phyloP scores from a whole-genome alignment of 2,797 vertebrate species.

The Anniella stebbinsi region DNA sequence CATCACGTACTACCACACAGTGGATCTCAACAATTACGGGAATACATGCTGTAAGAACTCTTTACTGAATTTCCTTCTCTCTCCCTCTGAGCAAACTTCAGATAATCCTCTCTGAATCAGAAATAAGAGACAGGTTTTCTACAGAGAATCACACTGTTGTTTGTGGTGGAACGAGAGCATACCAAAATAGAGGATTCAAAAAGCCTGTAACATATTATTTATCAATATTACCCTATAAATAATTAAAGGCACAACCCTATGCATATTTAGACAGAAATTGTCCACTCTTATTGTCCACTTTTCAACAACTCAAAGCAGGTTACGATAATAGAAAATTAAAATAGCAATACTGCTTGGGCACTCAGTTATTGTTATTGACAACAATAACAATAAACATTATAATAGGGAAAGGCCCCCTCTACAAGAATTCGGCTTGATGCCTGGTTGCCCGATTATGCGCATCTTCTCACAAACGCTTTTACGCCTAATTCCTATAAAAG shows the following conservation, averaged over 20 bases:
- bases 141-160: not conserved
- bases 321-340: not conserved
- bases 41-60: not conserved
- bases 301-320: not conserved
- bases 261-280: too few relatives aligned
- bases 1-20: not conserved
- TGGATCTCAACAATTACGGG: not conserved
- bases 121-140: not conserved
- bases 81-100: not conserved
- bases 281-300: not conserved
- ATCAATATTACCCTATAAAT: not conserved
- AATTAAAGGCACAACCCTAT: not conserved
- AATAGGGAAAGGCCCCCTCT: too few relatives aligned
- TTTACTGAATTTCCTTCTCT: not conserved
- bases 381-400: not conserved
- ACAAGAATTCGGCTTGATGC: too few relatives aligned
- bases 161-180: not conserved
- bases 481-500: too few relatives aligned
- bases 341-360: too few relatives aligned
- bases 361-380: too few relatives aligned
- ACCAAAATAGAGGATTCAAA: not conserved
- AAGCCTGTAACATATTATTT: not conserved
- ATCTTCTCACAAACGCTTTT: too few relatives aligned
- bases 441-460: too few relatives aligned
- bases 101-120: not conserved